Base-by-base conservation (phyloP, 1,140 invertebrate species). In the Trichonephila clavata region DNA sequence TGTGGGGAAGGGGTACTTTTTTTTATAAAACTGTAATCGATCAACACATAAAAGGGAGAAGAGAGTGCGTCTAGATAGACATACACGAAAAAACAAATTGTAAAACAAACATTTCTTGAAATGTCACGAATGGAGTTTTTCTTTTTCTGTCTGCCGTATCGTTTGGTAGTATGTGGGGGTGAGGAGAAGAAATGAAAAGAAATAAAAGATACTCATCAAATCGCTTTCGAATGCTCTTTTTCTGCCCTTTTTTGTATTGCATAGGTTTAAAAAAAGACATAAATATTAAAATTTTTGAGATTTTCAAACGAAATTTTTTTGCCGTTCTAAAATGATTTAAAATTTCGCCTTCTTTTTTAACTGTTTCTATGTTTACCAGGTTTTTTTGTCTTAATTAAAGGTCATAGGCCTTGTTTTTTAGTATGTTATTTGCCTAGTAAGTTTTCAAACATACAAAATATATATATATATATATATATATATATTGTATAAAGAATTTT, bases 101-200 rank as follows among this genome's bases (percentile, higher is more conserved):
- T 63, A 63, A 61, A 87, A 87, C 86, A 87, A 87, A 87, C 60
- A 87, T 87, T 87, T 65, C 61, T 87, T 60, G 43, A 65, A 87
- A 63, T 87, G 86, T 24, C 32, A 5, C 71, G 32, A 77, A 27
- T 39, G 27, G 24, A 24, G 24, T 77, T 77, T 77, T 77, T 77
- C 61, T 7, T 32, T 18, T 39, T 16, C 71, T 6, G 24, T 32
- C 71, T 32, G 27, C 32, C 18, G 27, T 39, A 77, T 39, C 71
- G 8, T 63, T 18, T 63, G 61, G 5, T 4, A 21, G 61, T 21
- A 7, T 63, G 61, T 20, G 4, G 10, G 50, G 50, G 7, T 50
- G 50, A 1, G 50, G n/a, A 13, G 24, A 68, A 68, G n/a, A 24
- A 24, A 68, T 50, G 65, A 24, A 68, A 68, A n/a, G 65, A n/a